phyloP scores from a whole-genome alignment of 2,113 vertebrate genomes.

The Nannobrachium achirus region DNA sequence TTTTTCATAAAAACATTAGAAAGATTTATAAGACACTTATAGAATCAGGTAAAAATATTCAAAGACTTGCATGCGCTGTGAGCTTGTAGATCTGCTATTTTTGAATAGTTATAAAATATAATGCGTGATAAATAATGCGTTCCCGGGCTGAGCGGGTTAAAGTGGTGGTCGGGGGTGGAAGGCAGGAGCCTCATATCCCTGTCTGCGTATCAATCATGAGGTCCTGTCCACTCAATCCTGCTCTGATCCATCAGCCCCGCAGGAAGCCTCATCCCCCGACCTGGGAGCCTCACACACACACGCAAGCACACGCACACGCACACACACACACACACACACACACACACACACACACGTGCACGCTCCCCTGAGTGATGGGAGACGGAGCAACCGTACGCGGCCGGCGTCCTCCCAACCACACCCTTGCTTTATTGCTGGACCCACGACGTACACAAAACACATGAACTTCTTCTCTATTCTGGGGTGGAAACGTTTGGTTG shows the following conservation, averaged over 20 bases:
- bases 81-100: no score
- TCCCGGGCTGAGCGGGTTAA: no score
- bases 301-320: conserved; percentile 4
- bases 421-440: conserved; percentile 43
- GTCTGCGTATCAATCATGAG: conserved; percentile 98
- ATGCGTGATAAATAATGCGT: no score
- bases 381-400: conserved; percentile 50
- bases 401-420: conserved; percentile 23
- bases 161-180: conserved; percentile 44
- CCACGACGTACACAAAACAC: not conserved
- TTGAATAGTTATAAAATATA: no score
- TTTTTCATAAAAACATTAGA: no score
- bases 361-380: conserved; percentile 58
- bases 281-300: conserved; percentile 3
- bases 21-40: no score
- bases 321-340: conserved; percentile 2
- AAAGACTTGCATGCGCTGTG: no score
- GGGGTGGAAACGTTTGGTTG: no score
- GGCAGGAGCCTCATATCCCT: conserved; percentile 89
- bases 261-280: conserved; percentile 36
- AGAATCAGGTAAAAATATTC: no score
- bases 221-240: conserved; percentile 99
- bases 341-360: conserved; percentile 8
- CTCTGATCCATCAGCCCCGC: conserved; percentile 96
- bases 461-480: no score